Evolutionary conservation across 2,888 invertebrate genomes (phyloP), one percentile per base, ranked within the genome.

Genomic region (Idaea straminata): DNA sequence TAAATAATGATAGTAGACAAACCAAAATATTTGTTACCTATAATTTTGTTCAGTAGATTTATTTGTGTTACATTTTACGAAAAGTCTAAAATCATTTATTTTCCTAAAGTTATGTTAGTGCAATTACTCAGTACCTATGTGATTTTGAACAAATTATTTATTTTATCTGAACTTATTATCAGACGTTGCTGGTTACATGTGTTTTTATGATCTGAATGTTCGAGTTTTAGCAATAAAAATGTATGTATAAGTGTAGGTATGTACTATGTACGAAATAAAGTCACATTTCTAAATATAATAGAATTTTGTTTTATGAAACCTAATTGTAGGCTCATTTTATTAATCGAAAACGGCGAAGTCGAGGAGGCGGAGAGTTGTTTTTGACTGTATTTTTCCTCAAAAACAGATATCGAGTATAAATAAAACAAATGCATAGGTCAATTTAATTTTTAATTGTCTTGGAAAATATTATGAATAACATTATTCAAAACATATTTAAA

Each of bases 401-500:
- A 62, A 47, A 47, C 7, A 62, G 15, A 36, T 5, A 47, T 62
- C 25, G 16, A 10, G 15, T 62, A 15, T 60, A 13, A 4, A 47
- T 6, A 62, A 61, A 5, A 64, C 64, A 63, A 57, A 25, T 64
- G 64, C 61, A 65, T 65, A 59, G 6, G 35, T 61, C 5, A 64
- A 60, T 64, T 62, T 57, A 10, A 62, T 67, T 68, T 68, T 65
- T 67, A 67, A 66, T 62, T 64, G 61, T 67, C 64, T 66, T 66
- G 57, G 38, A 59, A 66, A 69, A 69, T 69, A 67, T 68, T 66
- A 71, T 67, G 68, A 66, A 70, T 70, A 68, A 66, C 63, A 65
- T 64, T 63, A 58, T 61, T 34, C 5, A 34, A 59, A 13, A 59
- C 59, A 59, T 59, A 25, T 59, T 59, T 59, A 13, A 4, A 13